Conservation (phyloP, 2,888 invertebrate genomes). For the Psococerastis gibbosa region DNA sequence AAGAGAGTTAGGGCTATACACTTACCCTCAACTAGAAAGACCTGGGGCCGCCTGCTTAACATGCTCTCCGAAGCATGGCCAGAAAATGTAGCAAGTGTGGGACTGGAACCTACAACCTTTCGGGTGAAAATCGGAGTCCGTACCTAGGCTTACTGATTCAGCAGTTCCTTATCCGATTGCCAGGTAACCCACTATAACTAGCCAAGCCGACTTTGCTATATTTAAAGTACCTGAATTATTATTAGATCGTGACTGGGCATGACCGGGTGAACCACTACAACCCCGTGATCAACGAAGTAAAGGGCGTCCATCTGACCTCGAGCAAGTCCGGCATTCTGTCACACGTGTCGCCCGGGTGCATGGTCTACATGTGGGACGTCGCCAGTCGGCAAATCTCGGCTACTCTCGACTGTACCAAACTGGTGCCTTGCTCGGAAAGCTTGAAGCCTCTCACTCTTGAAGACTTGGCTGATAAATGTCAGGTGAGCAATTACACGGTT, state of each 20-base stretch:
- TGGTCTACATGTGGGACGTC: constrained; percentile 76
- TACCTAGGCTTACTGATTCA: too few species aligned
- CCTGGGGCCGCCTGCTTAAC: too few species aligned
- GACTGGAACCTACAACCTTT: too few species aligned
- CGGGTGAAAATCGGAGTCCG: too few species aligned
- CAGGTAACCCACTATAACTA: too few species aligned
- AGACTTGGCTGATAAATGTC: constrained; percentile 36
- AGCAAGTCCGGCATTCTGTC: constrained; percentile 24
- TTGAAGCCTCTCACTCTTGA: constrained; percentile 80
- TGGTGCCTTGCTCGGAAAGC: constrained; percentile 82
- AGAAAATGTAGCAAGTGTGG: too few species aligned
- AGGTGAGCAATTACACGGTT: constrained; percentile 36
- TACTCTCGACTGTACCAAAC: constrained; percentile 75
- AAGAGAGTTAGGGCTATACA: too few species aligned
- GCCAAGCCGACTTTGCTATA: too few species aligned
- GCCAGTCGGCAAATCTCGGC: constrained; percentile 44
- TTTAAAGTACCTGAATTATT: too few species aligned
- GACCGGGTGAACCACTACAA: constrained; percentile 43
- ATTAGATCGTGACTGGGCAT: constrained; percentile 49
- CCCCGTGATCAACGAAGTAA: constrained; percentile 36
- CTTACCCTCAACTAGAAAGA: too few species aligned
- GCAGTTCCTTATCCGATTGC: too few species aligned
- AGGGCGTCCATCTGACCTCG: constrained; percentile 49
- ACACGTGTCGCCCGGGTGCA: constrained; percentile 37
- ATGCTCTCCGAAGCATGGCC: too few species aligned